These are phyloP conservation scores for Polyommatus icarus DNA, from an alignment of 2,888 invertebrate species.

Conservation along the genomic window DNA sequence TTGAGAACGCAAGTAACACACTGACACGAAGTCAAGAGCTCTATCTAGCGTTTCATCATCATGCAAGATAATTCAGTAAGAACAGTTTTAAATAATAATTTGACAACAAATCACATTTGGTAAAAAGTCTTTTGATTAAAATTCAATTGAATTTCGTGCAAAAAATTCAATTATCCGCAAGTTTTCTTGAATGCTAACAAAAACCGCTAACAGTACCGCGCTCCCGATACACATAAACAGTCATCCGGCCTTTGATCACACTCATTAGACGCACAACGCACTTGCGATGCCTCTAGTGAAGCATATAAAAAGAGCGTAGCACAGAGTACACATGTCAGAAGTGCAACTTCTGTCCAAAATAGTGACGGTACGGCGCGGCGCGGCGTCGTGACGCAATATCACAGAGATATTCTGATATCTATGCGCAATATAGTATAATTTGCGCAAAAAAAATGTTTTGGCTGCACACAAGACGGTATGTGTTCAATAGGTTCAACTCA, in stretches of 20 bases:
- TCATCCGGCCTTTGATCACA: not conserved
- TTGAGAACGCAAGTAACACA: too few species aligned
- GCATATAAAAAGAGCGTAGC: not conserved
- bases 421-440: too few species aligned
- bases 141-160: constrained; percentile 12
- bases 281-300: not conserved
- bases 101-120: not conserved
- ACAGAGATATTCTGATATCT: too few species aligned
- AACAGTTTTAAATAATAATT: not conserved
- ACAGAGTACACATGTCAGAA: too few species aligned
- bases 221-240: constrained; percentile 20
- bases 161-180: constrained; percentile 22
- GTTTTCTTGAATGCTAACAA: not conserved
- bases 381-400: too few species aligned
- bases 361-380: too few species aligned
- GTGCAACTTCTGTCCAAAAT: too few species aligned
- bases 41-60: not conserved
- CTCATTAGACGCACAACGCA: not conserved
- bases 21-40: not conserved
- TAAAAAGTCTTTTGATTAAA: not conserved
- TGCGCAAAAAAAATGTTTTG: too few species aligned
- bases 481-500: too few species aligned
- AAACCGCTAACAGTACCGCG: constrained; percentile 26
- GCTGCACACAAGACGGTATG: too few species aligned
- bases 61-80: too few species aligned